phyloP scores from a whole-genome alignment of 2,113 vertebrate species.

The Carassius carassius region DNA sequence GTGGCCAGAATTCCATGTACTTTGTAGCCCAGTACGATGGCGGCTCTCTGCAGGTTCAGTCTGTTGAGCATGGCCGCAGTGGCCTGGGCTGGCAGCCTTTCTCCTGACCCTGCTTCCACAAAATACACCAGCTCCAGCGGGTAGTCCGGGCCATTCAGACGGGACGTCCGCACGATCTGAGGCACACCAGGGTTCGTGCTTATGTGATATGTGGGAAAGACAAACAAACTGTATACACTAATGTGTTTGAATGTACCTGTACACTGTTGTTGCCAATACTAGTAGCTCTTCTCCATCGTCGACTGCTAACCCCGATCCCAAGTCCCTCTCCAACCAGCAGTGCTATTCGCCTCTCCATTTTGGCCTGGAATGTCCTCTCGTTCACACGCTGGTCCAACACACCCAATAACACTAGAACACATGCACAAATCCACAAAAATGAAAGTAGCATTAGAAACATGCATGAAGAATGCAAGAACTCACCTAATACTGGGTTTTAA shows the following conservation, averaged over 20 bases:
- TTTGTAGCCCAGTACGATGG: constrained; percentile 91
- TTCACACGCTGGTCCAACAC: constrained; percentile 84
- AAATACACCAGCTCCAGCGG: constrained; percentile 93
- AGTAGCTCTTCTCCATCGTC: constrained; percentile 87
- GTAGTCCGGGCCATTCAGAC: constrained; percentile 79
- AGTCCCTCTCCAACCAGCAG: constrained; percentile 87
- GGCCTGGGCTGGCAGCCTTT: constrained; percentile 80
- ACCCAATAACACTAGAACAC: constrained; percentile 77
- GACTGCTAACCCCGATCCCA: constrained; percentile 67
- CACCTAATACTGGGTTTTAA: background rate
- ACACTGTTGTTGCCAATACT: constrained; percentile 83
- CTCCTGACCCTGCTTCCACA: constrained; percentile 86
- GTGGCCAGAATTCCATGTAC: constrained; percentile 88
- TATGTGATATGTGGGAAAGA: background rate
- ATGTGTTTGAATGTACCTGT: constrained; percentile 79
- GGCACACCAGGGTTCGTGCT: background rate
- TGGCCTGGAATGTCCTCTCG: constrained; percentile 88
- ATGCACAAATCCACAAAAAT: constrained; percentile 12
- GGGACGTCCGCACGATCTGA: constrained; percentile 89
- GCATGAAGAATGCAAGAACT: background rate
- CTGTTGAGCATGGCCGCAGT: constrained; percentile 87
- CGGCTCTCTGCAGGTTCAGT: constrained; percentile 90
- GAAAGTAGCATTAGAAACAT: background rate
- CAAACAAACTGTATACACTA: background rate
- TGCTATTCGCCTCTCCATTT: constrained; percentile 91